Percentiles rank a stretch among this genome's conserved stretches.
Evolutionary conservation across 2,797 vertebrate species (phyloP).

Genomic region (Anomalospiza imberbis): DNA sequence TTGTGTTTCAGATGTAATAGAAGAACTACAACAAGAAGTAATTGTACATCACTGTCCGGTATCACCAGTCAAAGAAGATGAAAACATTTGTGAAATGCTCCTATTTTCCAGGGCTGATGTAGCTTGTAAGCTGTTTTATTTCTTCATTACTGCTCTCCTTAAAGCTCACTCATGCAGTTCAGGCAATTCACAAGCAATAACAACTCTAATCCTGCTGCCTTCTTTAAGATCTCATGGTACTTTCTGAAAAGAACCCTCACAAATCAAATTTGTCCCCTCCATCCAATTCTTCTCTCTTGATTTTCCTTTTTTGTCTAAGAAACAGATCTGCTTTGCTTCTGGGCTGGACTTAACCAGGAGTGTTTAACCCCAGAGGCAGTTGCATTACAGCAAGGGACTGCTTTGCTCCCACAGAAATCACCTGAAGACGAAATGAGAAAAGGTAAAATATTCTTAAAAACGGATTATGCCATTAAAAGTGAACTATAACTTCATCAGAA

Average conservation of each 20-base stretch:
- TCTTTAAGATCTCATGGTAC: background rate
- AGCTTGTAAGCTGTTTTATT: background rate
- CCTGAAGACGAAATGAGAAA: background rate
- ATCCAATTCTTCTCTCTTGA: background rate
- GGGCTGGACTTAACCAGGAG: background rate
- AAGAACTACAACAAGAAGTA: background rate
- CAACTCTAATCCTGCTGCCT: background rate
- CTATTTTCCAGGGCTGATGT: background rate
- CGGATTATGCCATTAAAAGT: background rate
- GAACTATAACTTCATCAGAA: background rate
- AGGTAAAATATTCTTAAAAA: background rate
- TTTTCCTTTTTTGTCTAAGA: background rate
- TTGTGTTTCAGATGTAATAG: background rate
- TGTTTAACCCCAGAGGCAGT: background rate
- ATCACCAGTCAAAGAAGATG: background rate
- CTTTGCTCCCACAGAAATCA: background rate
- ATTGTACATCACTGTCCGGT: background rate
- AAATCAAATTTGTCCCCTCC: background rate
- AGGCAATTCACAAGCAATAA: background rate
- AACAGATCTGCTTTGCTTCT: background rate
- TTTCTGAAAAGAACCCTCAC: background rate
- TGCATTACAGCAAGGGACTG: background rate
- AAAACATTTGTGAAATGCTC: background rate
- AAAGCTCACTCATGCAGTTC: background rate
- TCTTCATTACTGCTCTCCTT: background rate